A percentile compares a stretch with the other conserved stretches of the same genome.
Evolutionary conservation across 2,888 invertebrate genomes (phyloP).

Genomic region (Xanthostigma xanthostigma): DNA sequence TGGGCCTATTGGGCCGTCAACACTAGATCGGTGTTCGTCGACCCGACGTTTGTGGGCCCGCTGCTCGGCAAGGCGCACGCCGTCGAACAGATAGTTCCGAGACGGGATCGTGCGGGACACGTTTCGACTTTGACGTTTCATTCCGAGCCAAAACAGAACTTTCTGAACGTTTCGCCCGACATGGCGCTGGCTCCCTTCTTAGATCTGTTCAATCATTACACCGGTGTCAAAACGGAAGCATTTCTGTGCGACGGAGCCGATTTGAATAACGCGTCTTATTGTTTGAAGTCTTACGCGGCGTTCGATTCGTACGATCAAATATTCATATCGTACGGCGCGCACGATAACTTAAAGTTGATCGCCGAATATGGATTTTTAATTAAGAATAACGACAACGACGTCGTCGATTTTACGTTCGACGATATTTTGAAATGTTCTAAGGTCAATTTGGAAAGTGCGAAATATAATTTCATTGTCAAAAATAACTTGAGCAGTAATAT

Average conservation of each 20-base stretch:
- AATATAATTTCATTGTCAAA: constrained; percentile 40
- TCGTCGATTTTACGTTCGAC: constrained; percentile 40
- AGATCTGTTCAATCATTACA: constrained; percentile 80
- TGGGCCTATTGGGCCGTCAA: constrained; percentile 80
- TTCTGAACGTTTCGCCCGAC: constrained; percentile 41
- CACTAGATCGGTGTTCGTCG: constrained; percentile 67
- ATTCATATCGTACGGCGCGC: constrained; percentile 78
- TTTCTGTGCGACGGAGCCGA: constrained; percentile 16
- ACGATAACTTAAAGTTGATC: constrained; percentile 65
- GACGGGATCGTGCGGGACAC: too few species aligned
- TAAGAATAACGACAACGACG: constrained; percentile 51
- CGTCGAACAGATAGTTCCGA: too few species aligned
- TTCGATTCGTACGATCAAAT: constrained; percentile 55
- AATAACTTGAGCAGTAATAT: constrained; percentile 3
- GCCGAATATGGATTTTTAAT: constrained; percentile 78
- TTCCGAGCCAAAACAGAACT: constrained; percentile 7
- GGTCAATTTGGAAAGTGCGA: constrained; percentile 19
- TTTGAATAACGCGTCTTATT: constrained; percentile 28
- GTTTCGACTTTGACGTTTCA: too few species aligned
- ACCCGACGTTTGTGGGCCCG: constrained; percentile 27
- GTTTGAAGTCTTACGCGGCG: constrained; percentile 33
- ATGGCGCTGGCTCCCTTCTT: constrained; percentile 75
- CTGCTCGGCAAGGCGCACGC: constrained; percentile 18
- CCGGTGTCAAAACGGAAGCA: constrained; percentile 38
- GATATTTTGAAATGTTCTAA: constrained; percentile 33